Conservation (phyloP, 2,113 vertebrate species). For the Cyprichromis sp. region DNA sequence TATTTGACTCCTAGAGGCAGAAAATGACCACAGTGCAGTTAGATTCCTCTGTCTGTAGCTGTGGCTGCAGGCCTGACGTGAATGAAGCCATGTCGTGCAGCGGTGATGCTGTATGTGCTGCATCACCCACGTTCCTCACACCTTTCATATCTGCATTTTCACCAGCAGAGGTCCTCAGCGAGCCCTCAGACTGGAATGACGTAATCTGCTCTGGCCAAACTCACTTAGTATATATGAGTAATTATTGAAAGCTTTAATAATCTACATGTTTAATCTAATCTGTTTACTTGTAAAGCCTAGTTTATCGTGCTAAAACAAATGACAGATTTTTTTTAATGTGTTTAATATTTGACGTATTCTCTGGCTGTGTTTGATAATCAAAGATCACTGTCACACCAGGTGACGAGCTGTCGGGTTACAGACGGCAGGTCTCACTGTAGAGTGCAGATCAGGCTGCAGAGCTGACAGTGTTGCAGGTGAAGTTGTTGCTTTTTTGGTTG, state of each 20-base stretch:
- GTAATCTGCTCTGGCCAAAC: conserved; percentile 12
- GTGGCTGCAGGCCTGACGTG: neutral
- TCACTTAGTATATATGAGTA: neutral
- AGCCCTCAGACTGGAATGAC: conserved; percentile 20
- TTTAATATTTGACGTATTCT: neutral
- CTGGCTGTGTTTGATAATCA: neutral
- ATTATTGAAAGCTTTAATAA: neutral
- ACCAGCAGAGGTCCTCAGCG: conserved; percentile 57
- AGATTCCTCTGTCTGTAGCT: neutral
- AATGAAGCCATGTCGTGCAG: conserved; percentile 13
- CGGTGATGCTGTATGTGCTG: neutral
- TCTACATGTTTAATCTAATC: neutral
- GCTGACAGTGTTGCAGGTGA: neutral
- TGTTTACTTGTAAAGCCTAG: neutral
- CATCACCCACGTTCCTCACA: neutral
- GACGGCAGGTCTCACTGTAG: neutral
- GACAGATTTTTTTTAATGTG: neutral
- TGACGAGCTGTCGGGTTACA: neutral
- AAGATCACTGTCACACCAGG: neutral
- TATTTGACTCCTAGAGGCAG: neutral
- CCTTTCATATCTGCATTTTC: neutral
- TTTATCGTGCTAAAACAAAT: neutral
- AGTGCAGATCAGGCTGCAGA: neutral
- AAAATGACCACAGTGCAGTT: neutral
- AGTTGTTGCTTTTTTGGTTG: neutral